phyloP scores from a whole-genome alignment of 2,888 invertebrate genomes.

The Helicoverpa assulta region DNA sequence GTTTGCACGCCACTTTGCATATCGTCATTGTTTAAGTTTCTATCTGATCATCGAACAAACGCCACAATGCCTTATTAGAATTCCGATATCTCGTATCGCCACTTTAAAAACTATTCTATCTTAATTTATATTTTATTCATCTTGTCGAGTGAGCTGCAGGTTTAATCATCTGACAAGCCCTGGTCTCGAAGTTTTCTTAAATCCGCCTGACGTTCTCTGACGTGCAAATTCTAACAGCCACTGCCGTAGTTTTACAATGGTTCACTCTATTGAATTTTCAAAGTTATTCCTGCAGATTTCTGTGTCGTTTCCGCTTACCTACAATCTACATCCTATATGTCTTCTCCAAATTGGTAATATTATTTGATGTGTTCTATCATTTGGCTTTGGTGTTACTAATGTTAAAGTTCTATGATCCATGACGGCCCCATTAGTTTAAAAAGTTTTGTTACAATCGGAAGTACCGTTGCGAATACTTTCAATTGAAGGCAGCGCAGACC shows the following conservation, averaged over 20 bases:
- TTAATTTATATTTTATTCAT: too few species aligned
- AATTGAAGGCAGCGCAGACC: conserved; percentile 64
- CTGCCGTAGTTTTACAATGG: not conserved
- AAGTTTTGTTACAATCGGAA: conserved; percentile 77
- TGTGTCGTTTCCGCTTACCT: not conserved
- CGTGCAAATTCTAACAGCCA: too few species aligned
- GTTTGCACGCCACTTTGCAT: conserved; percentile 22
- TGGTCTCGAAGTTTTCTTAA: too few species aligned
- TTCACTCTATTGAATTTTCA: not conserved
- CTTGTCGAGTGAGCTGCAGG: too few species aligned
- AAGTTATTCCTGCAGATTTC: not conserved
- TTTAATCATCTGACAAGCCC: too few species aligned
- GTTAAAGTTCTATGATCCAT: conserved; percentile 54
- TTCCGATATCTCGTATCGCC: not conserved
- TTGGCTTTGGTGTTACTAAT: conserved; percentile 26
- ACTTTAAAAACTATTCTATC: too few species aligned
- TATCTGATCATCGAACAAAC: conserved; percentile 1
- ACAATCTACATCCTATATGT: not conserved
- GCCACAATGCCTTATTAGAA: not conserved
- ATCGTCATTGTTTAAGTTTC: conserved; percentile 16
- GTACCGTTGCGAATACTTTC: conserved; percentile 85
- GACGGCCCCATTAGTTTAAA: conserved; percentile 75
- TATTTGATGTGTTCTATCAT: conserved; percentile 24
- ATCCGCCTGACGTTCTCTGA: too few species aligned
- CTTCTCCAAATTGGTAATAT: not conserved